A percentile compares a stretch with the other conserved stretches of the same genome.
Conservation (phyloP, 2,113 vertebrate genomes). For the Sphaerodactylus townsendi region DNA sequence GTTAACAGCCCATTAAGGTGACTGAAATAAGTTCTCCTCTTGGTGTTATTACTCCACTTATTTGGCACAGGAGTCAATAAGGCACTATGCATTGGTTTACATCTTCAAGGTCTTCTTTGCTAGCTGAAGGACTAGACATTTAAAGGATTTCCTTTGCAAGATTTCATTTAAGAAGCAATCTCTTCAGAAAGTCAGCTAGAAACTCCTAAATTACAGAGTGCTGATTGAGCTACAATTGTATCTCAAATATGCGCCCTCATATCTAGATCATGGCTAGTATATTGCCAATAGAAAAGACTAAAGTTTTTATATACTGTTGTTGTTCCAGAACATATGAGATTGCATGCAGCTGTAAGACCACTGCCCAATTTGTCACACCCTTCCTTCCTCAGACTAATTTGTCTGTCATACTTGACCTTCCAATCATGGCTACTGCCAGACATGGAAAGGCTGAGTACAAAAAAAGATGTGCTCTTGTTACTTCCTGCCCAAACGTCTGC, state of each 20-base stretch:
- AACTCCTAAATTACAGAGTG: not conserved
- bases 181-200: not conserved
- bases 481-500: not conserved
- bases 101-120: constrained; percentile 15
- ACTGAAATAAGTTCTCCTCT: constrained; percentile 32
- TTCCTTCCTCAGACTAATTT: constrained; percentile 13
- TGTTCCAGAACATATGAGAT: no score
- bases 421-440: not conserved
- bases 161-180: not conserved
- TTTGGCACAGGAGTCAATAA: constrained; percentile 27
- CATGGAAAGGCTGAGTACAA: not conserved
- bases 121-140: constrained; percentile 23
- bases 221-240: not conserved
- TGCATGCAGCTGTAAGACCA: not conserved
- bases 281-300: not conserved
- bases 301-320: no score
- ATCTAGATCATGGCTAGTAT: not conserved
- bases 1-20: constrained; percentile 40
- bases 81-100: constrained; percentile 24
- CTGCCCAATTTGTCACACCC: not conserved
- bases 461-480: not conserved
- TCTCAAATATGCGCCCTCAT: not conserved
- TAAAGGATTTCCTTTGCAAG: not conserved
- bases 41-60: constrained; percentile 31
- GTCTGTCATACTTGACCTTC: not conserved